Conservation (phyloP, 2,113 vertebrate species). For the Clarias batrachus region DNA sequence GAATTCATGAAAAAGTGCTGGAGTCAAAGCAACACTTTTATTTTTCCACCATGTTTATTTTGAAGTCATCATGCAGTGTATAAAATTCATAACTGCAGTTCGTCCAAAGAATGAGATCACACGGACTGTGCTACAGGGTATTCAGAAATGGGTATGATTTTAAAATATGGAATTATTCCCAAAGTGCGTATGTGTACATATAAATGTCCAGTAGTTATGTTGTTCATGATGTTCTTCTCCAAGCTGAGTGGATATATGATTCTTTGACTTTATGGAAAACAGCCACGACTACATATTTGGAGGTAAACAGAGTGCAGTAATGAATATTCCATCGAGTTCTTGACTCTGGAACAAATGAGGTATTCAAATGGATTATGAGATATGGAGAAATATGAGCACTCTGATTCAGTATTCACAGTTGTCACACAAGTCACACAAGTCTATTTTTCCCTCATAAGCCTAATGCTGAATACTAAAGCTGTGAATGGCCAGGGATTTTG, state of each 20-base stretch:
- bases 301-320: constrained; percentile 9
- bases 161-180: not conserved
- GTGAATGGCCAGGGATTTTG: not conserved
- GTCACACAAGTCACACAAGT: not conserved
- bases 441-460: not conserved
- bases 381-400: not conserved
- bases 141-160: not conserved
- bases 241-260: not conserved
- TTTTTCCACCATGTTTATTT: not conserved
- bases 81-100: constrained; percentile 37
- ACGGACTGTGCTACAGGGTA: too few relatives aligned
- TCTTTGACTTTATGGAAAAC: not conserved
- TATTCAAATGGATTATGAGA: constrained; percentile 11
- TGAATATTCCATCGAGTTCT: constrained; percentile 2
- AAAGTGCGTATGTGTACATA: not conserved
- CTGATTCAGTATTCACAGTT: not conserved
- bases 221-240: not conserved
- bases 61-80: constrained; percentile 1
- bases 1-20: not conserved
- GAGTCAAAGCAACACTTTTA: not conserved
- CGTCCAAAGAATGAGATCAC: constrained; percentile 6
- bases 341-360: not conserved
- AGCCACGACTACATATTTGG: not conserved
- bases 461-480: not conserved
- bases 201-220: too few relatives aligned